Evolutionary conservation across 2,113 vertebrate species (phyloP).

Genomic region (Toxostoma redivivum): DNA sequence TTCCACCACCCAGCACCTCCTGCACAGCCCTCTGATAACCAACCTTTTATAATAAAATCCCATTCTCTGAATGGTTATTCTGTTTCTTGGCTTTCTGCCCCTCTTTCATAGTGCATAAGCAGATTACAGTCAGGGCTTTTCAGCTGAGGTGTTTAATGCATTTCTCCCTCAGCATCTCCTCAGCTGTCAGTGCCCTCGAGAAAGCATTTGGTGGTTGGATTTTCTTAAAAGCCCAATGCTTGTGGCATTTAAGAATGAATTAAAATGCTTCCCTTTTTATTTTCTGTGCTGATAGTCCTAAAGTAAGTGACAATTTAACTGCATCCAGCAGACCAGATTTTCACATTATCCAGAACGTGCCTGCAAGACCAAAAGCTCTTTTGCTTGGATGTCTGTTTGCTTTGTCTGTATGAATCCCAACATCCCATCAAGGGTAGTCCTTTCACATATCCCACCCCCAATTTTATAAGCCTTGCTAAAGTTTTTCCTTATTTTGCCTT

Average conservation of each 20-base stretch:
- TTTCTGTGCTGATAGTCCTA: neutral
- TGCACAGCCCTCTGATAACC: neutral
- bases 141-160: neutral
- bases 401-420: neutral
- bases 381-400: neutral
- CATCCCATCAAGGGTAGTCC: neutral
- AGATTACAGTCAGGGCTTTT: neutral
- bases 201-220: conserved; percentile 28
- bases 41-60: neutral
- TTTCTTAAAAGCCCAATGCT: conserved; percentile 3
- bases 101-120: neutral
- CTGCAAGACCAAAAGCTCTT: neutral
- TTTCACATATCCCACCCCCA: neutral
- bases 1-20: neutral
- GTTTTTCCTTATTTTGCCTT: neutral
- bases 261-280: neutral
- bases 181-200: neutral
- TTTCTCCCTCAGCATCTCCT: neutral
- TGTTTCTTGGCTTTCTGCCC: neutral
- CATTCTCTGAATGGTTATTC: neutral
- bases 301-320: neutral
- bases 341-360: neutral
- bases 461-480: neutral
- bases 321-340: neutral
- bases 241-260: neutral